Percentiles rank a stretch among this genome's conserved stretches.
Evolutionary conservation across 2,888 invertebrate species (phyloP).

Genomic region (Glaucopsyche alexis): DNA sequence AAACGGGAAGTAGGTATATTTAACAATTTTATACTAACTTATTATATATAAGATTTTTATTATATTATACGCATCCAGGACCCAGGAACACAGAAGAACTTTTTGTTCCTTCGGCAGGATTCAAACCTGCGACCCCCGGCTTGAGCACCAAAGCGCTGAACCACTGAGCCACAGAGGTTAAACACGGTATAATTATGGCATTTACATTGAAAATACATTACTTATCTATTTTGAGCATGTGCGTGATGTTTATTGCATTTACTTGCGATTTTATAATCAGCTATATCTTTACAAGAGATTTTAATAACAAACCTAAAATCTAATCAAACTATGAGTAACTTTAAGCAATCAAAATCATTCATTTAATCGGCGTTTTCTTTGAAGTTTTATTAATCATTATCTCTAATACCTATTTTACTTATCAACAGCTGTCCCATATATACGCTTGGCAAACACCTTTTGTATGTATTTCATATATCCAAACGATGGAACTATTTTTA

Average conservation of each 20-base stretch:
- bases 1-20: too few relatives aligned
- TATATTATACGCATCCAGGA: too few relatives aligned
- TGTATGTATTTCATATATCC: neutral
- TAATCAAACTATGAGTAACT: conserved; percentile 29
- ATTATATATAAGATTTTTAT: too few relatives aligned
- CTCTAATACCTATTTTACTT: conserved; percentile 33
- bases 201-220: neutral
- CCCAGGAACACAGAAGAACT: too few relatives aligned
- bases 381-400: conserved; percentile 36
- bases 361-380: conserved; percentile 34
- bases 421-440: conserved; percentile 36
- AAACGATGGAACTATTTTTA: conserved; percentile 35
- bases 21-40: too few relatives aligned
- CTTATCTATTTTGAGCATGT: neutral
- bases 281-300: neutral
- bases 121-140: too few relatives aligned
- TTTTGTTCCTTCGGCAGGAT: too few relatives aligned
- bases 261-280: conserved; percentile 8
- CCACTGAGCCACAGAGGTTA: too few relatives aligned
- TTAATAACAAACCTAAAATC: conserved; percentile 15
- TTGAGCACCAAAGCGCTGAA: too few relatives aligned
- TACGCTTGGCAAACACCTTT: conserved; percentile 31
- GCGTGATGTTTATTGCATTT: conserved; percentile 2
- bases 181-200: too few relatives aligned
- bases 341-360: conserved; percentile 30